These are phyloP conservation scores for Endomychus coccineus DNA, from an alignment of 2,888 invertebrate species.

Conservation along the genomic window DNA sequence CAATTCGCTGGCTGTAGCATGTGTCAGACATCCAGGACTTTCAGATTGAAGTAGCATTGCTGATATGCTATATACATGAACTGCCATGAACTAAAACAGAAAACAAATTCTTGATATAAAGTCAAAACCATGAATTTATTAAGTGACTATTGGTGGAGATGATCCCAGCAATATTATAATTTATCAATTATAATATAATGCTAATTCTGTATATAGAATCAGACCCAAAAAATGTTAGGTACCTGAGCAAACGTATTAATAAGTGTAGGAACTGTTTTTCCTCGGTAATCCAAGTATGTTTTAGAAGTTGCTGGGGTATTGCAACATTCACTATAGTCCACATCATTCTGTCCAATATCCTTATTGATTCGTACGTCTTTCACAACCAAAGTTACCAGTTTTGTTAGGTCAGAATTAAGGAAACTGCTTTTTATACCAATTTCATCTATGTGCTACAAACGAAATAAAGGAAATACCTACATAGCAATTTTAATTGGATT, in stretches of 20 bases:
- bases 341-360: constrained; percentile 47
- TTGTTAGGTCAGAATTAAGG: constrained; percentile 81
- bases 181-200: constrained; percentile 3
- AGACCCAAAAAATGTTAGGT: too few relatives aligned
- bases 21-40: constrained; percentile 62
- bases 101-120: too few relatives aligned
- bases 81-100: constrained; percentile 68
- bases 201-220: neutral
- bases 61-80: constrained; percentile 69
- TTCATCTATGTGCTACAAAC: constrained; percentile 70
- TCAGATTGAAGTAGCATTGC: constrained; percentile 55
- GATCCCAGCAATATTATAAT: constrained; percentile 12
- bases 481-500: too few relatives aligned
- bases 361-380: constrained; percentile 74
- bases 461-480: too few relatives aligned
- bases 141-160: constrained; percentile 1
- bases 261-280: constrained; percentile 69
- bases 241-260: constrained; percentile 80
- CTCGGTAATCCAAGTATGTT: constrained; percentile 57
- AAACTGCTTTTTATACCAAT: constrained; percentile 80
- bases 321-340: constrained; percentile 32
- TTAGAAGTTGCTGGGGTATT: constrained; percentile 33
- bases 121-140: too few relatives aligned
- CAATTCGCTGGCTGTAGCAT: constrained; percentile 62
- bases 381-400: constrained; percentile 74